Base-by-base conservation (phyloP, 2,888 invertebrate species). In the Watsonalla binaria region DNA sequence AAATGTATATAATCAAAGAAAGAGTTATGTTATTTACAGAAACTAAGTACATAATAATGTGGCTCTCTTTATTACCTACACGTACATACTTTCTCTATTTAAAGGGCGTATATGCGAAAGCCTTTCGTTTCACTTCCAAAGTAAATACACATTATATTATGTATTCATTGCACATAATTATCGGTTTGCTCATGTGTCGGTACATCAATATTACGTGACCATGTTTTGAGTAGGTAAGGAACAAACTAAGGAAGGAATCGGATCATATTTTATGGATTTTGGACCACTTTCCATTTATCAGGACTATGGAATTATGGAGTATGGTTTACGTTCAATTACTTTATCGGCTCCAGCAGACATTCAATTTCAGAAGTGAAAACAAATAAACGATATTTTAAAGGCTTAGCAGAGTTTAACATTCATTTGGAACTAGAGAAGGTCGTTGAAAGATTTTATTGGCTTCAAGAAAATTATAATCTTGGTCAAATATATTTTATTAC, bases 41-140 rank as follows among this genome's bases (percentile, higher is more conserved):
- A 24, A 24, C 24, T 24, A 24, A 24, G 24, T 24, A 51, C 11
- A 48, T 46, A 47, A 47, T 33, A 47, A 6, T 37, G 1, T 8
- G 6, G 6, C 37, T 11, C 11, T 42, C 11, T 42, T 42, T 42
- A 42, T 42, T 34, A 47, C n/a, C n/a, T 13, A 6, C n/a, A 6
- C n/a, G 11, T 34, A 47, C n/a, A 6, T 53, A 65, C 69, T 75
- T 75, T 76, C 73, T 59, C 67, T 54, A 53, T 64, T 62, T 46
- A 57, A 68, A 72, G 70, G 68, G 68, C 64, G 42, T 69, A 66
- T 63, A 52, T 62, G 69, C 59, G 70, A 74, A 71, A 74, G 70
- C 63, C 55, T 59, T 63, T 62, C 50, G 64, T 63, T 65, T 60
- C 49, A 56, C 56, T 54, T 57, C 47, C 54, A 62, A 49, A 52